Base-by-base conservation (phyloP, 2,113 vertebrate species). In the cattle (Bos taurus) region DNA sequence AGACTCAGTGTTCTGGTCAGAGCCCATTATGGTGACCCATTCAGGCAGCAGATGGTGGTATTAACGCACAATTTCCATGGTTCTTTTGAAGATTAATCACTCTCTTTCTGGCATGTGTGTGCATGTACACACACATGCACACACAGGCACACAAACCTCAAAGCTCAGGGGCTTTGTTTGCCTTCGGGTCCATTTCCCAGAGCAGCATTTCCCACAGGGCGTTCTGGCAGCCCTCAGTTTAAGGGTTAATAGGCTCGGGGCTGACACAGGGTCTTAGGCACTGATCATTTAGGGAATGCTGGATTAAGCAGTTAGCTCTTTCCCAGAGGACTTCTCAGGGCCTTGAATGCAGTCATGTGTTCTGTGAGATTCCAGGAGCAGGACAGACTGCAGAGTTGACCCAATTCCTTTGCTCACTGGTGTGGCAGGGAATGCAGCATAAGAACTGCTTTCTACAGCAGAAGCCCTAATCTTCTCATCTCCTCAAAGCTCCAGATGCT, bases 1-100 rank as follows among this genome's bases (percentile, higher is more conserved):
- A 96, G 77, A 84, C 67, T 98, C 94, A 74, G 40, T 60, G 96
- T 96, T 98, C 97, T 64, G 95, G 92, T 95, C 94, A 80, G 64
- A 97, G 90, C 43, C 88, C 96, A 85, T 97, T 97, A 97, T 74
- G 8, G 81, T 64, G 36, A 74, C 92, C 85, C 94, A 77, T 78
- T 97, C 97, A 94, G 77, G 88, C 2, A 86, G 83, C 71, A 88
- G 52, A 59, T 84, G 60, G 83, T 36, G 8, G 82, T 96, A 85
- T 96, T 94, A 97, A 74, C 52, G 80, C 74, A 88, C 56, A 81
- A 28, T 78, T 93, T 88, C 93, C 33, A 17, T 6, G 40, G 84
- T 96, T 94, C 96, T 97, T 93, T 97, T 74, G 10, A 94, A 97
- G 17, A 59, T 90, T 60, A 16, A 91, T 95, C 9, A 3, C 40